Base-by-base conservation (phyloP, 2,888 invertebrate species). In the Subacronicta megacephala region DNA sequence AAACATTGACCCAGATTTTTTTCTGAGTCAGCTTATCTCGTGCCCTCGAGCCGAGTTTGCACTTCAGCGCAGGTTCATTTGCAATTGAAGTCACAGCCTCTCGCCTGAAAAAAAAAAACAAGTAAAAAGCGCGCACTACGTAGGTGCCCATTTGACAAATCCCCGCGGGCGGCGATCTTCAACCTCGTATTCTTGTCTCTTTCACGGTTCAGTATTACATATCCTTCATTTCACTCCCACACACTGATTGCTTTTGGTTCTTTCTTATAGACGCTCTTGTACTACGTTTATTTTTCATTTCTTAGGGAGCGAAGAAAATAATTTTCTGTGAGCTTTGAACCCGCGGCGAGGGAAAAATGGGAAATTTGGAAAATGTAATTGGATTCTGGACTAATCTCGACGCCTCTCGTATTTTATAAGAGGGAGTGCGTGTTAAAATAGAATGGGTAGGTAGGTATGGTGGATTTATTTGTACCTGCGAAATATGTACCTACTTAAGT, bases 311-410 rank as follows among this genome's bases (percentile, higher is more conserved):
- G 87, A 86, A 85, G 90, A 91, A 93, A 93, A 94, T 93, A 90
- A 93, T 93, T 94, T 93, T 90, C 92, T 81, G 79, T 90, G 90
- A 92, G 92, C 92, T 93, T 90, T 92, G 92, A 92, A 91, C 92
- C 88, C 84, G 86, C 87, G 85, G 83, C 84, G 86, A 81, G 85
- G 88, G 88, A 90, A 92, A 92, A 92, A 90, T 89, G 87, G 84
- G 88, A 92, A 89, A 89, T 92, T 91, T 90, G 78, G 89, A 89
- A 93, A 92, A 91, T 89, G 90, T 92, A 93, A 94, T 94, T 93
- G 93, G 92, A 93, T 93, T 93, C 88, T 81, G 82, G 83, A 89
- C 87, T 90, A 90, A 91, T 92, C 92, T 89, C 88, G 73, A 88
- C 92, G 90, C 90, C 89, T 90, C 85, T 79, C 80, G 81, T 81